Conservation (phyloP, 2,888 invertebrate species). For the Philereme transversata region DNA sequence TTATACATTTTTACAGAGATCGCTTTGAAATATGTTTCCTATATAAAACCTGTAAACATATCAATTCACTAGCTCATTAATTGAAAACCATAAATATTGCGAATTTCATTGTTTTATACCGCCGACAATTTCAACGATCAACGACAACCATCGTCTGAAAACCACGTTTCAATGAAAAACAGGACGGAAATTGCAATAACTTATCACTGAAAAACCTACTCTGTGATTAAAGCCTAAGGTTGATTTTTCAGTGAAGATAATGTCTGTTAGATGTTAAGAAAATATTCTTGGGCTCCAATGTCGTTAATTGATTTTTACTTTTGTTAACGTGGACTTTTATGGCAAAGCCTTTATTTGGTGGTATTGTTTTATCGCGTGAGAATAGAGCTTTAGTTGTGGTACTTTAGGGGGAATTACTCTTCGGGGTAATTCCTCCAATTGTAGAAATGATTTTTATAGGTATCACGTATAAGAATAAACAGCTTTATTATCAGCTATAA, state of each 20-base stretch:
- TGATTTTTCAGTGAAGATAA: slow-evolving; percentile 18
- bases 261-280: slow-evolving; percentile 31
- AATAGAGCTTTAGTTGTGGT: slow-evolving; percentile 28
- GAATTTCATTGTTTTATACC: slow-evolving; percentile 18
- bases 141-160: slow-evolving; percentile 10
- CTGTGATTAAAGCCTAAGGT: slow-evolving; percentile 5
- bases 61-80: slow-evolving; percentile 1
- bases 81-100: slow-evolving; percentile 16
- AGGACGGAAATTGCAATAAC: slow-evolving; percentile 9
- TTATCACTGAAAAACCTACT: slow-evolving; percentile 24
- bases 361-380: slow-evolving; percentile 34
- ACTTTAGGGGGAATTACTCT: slow-evolving; percentile 14
- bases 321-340: slow-evolving; percentile 54
- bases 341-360: slow-evolving; percentile 38
- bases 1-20: no score
- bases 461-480: no score
- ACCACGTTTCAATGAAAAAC: slow-evolving; percentile 21
- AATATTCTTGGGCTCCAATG: slow-evolving; percentile 49
- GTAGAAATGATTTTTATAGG: background rate
- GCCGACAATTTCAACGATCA: slow-evolving; percentile 15
- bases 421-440: slow-evolving; percentile 17
- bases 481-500: no score
- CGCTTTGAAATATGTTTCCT: background rate
- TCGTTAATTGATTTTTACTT: slow-evolving; percentile 64
- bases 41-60: background rate